phyloP scores from a whole-genome alignment of 2,113 vertebrate genomes.

The Mixornis gularis region DNA sequence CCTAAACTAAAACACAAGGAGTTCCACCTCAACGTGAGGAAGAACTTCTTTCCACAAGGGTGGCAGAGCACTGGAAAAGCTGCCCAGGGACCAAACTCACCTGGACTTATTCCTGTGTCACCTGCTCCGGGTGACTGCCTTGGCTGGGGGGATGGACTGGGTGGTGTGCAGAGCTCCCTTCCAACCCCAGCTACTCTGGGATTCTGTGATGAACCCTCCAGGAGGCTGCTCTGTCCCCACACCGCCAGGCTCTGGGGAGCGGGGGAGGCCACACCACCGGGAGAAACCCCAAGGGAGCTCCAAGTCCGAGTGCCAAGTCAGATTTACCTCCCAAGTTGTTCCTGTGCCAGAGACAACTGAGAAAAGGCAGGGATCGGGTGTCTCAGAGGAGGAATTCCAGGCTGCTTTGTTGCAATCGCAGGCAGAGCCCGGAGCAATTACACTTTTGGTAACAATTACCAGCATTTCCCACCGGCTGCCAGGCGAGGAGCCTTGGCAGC shows the following conservation, averaged over 20 bases:
- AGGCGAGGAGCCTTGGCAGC: constrained; percentile 57
- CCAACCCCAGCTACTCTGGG: not conserved
- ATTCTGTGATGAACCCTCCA: not conserved
- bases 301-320: not conserved
- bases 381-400: constrained; percentile 21
- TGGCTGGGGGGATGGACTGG: not conserved
- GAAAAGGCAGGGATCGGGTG: constrained; percentile 5
- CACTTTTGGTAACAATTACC: constrained; percentile 55
- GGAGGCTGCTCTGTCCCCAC: not conserved
- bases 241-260: not conserved
- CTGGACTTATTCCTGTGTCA: not conserved
- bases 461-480: constrained; percentile 34
- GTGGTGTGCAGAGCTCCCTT: not conserved
- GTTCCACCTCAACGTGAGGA: not conserved
- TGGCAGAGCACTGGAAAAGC: not conserved
- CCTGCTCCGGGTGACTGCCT: not conserved
- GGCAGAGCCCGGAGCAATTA: constrained; percentile 58
- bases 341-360: not conserved
- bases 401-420: constrained; percentile 11
- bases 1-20: not conserved
- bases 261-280: not conserved
- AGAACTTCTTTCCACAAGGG: not conserved
- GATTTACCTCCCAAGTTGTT: not conserved
- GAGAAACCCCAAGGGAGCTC: not conserved
- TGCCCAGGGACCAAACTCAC: not conserved